Evolutionary conservation across 2,113 vertebrate genomes (phyloP), one percentile per base, ranked within the genome.

Genomic region (Mesocricetus auratus): DNA sequence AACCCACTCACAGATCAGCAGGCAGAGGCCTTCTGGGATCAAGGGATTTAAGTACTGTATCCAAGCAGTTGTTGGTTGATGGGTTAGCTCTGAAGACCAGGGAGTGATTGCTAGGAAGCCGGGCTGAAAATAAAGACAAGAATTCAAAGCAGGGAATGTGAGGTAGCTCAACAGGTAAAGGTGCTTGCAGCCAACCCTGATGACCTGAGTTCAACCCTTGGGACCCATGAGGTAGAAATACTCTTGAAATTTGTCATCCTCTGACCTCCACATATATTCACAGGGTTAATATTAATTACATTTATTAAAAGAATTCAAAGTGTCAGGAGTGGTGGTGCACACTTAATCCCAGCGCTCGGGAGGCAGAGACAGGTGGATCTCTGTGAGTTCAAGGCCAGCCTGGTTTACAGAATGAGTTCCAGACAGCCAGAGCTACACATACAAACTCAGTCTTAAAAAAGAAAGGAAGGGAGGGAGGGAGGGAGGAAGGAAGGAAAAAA

Each of bases 61-160:
- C 62, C 82, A 56, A 89, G 66, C 24, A 77, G 42, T 90, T 89
- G 60, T 10, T 92, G 81, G 75, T n/a, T 66, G 33, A 82, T 60
- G 24, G 7, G 74, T 87, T 75, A 96, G 69, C n/a, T 90, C 50
- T 56, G 64, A 79, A 85, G 83, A 90, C 29, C n/a, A 36, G 66
- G 47, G 22, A 68, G n/a, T 56, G 89, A 89, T 66, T 87, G 24
- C 50, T 79, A 71, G 85, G 92, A 90, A 95, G 53, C 53, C 56
- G 60, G 75, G 42, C 29, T 96, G 92, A 82, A 95, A 94, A 91
- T 62, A 60, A 45, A 62, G 60, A 50, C 53, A 42, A 33, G 6
- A 89, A 60, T 50, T 68, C 64, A 50, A 39, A 53, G 64, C 58
- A 85, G 36, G 42, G n/a, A n/a, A 29, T 6, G 11, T 39, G n/a